A percentile compares a stretch with the other conserved stretches of the same genome.
Conservation (phyloP, 2,113 vertebrate genomes). For the Semnornis frantzii region DNA sequence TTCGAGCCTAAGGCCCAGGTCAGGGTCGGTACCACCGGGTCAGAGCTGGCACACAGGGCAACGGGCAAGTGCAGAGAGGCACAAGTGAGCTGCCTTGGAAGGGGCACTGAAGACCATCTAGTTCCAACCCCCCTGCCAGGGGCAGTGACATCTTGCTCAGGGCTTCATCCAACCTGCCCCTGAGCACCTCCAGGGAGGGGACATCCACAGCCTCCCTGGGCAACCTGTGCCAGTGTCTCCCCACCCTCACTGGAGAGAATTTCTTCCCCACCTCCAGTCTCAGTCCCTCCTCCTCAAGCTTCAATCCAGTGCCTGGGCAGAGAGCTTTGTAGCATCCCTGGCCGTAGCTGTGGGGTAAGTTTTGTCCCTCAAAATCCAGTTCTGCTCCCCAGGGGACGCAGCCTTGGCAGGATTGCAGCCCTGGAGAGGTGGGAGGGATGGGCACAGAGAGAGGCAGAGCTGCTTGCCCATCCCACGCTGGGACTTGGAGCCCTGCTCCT, state of each 20-base stretch:
- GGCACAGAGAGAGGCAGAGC: not conserved
- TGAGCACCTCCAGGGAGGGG: too few species aligned
- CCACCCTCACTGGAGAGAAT: too few species aligned
- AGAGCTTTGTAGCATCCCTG: not conserved
- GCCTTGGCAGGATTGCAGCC: not conserved
- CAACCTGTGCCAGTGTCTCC: too few species aligned
- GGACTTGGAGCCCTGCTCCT: not conserved
- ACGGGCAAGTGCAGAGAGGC: not conserved
- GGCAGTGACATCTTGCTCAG: too few species aligned
- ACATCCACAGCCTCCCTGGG: too few species aligned
- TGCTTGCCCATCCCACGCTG: not conserved
- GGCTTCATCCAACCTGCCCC: too few species aligned
- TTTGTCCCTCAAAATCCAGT: not conserved
- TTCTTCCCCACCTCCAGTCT: too few species aligned
- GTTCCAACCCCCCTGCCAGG: too few species aligned
- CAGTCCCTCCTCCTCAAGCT: too few species aligned
- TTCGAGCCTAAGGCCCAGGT: slow-evolving; percentile 51
- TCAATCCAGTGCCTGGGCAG: not conserved
- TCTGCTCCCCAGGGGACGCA: not conserved
- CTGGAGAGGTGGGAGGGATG: not conserved
- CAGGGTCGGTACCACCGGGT: not conserved
- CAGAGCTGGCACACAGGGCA: not conserved
- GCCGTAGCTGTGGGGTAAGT: not conserved
- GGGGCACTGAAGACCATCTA: too few species aligned
- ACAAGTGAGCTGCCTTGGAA: too few species aligned